Base-by-base conservation (phyloP, 30 jellyfish, hydroid and myxozoan genomes). In the Sanderia malayensis region DNA sequence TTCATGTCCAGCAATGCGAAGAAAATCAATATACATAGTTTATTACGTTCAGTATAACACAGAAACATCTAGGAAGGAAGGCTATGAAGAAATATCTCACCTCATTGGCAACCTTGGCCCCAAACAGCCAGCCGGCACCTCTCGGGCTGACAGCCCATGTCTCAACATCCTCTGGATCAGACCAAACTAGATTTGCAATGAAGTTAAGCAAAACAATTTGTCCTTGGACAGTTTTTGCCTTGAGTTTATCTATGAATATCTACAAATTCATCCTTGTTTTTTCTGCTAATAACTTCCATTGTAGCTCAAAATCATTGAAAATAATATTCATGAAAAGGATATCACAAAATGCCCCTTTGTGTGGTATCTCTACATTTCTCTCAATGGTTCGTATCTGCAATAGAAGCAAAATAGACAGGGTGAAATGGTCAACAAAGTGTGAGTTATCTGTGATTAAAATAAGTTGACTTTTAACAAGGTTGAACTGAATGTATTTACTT, bases 81-180 rank as follows among this genome's bases (percentile, higher is more conserved):
- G n/a, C n/a, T n/a, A n/a, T 0, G 13, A 73, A 28, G 46, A 31
- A 31, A 84, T 3, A 8, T 67, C 89, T 2, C 10, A 93, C 99
- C 94, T 93, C 96, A 76, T 76, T 85, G 22, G 99, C 92, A 18
- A 85, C 96, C 25, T 57, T 75, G 44, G 88, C 80, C 10, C 99
- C 99, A 75, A 93, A 93, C 44, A 93, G 82, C 99, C 99, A 93
- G 0, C 99, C 99, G 24, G 99, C 99, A 46, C 99, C 99, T 32
- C 99, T 86, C 31, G 99, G 99, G 64, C 99, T 93, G 31, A 84
- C 86, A 13, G 95, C 94, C 99, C 99, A 93, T 11, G 96, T 44
- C 29, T 72, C 80, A 1, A 93, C 95, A 21, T 93, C 99, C 28
- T 93, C 99, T 20, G 99, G 99, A 46, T 93, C 99, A 0, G 99